Base-by-base conservation (phyloP, 2,888 invertebrate species). In the Dromius quadrimaculatus region DNA sequence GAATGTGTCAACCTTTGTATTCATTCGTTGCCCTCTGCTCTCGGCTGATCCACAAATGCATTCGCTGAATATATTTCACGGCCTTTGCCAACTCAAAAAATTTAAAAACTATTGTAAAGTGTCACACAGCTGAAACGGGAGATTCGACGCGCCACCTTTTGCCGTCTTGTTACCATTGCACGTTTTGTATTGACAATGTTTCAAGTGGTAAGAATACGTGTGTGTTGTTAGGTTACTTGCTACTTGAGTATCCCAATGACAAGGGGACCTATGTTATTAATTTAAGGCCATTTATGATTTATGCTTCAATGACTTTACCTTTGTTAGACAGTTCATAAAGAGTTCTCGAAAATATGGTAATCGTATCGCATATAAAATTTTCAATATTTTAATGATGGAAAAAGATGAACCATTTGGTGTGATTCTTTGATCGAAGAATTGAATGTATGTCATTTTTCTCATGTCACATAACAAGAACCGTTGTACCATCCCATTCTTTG, bases 51-150 rank as follows among this genome's bases (percentile, higher is more conserved):
- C 45, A 45, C 36, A 22, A n/a, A 34, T 11, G 57, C 34, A 57
- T n/a, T 2, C 9, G 28, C 62, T 62, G 62, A 38, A 62, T 62
- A 62, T 19, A 62, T 62, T 62, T 62, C 62, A 62, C 41, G 62
- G 11, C 15, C 41, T 22, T 41, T 62, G 62, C 41, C 62, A 28
- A 4, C 62, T 38, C 50, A 66, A 74, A 77, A 77, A 76, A 76
- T 76, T 78, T 76, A 76, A 78, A 76, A 77, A 77, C 75, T 76
- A 77, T 78, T 79, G 78, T 79, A 77, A 78, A 78, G 73, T 78
- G 77, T 77, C 75, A 74, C n/a, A n/a, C 68, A 68, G 68, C 68
- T 68, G 68, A 59, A 43, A 38, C 36, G 20, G 20, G 61, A 38
- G 32, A 68, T 68, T 59, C 59, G 68, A 57, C 34, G 28, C 59